Conservation (phyloP, 2,888 invertebrate species). For the Omphaloscelis lunosa region DNA sequence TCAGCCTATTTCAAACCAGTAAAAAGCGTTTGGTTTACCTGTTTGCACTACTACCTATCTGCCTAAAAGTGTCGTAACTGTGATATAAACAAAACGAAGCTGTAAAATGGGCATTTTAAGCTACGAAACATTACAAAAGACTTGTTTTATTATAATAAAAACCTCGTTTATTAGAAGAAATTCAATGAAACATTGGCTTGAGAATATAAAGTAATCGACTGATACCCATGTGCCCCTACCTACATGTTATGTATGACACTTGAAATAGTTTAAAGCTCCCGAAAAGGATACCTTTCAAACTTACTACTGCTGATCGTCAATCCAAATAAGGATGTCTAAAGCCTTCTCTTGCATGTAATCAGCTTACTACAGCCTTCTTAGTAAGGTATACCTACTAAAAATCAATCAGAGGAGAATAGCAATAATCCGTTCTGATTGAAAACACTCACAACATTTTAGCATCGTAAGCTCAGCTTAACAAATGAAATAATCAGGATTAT, state of each 20-base stretch:
- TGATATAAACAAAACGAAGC: no score
- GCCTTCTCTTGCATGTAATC: neutral
- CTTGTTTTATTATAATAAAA: no score
- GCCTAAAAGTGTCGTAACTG: no score
- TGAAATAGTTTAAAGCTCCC: neutral
- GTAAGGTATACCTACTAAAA: neutral
- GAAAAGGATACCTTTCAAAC: neutral
- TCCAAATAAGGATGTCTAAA: conserved; percentile 7
- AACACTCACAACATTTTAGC: neutral
- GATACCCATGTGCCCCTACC: no score
- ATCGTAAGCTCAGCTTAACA: conserved; percentile 28
- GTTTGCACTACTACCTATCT: no score
- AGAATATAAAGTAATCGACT: no score
- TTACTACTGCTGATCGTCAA: neutral
- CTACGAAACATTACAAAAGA: no score
- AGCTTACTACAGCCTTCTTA: neutral
- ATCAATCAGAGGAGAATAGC: conserved; percentile 14
- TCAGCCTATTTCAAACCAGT: neutral
- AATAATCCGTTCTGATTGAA: conserved; percentile 23
- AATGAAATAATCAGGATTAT: conserved; percentile 51
- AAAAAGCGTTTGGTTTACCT: no score
- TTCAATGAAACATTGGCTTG: no score
- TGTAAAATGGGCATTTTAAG: no score
- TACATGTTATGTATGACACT: no score
- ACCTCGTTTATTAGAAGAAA: no score